A percentile compares a stretch with the other conserved stretches of the same genome.
Evolutionary conservation across 2,113 vertebrate genomes (phyloP).

Genomic region (Mus pahari): DNA sequence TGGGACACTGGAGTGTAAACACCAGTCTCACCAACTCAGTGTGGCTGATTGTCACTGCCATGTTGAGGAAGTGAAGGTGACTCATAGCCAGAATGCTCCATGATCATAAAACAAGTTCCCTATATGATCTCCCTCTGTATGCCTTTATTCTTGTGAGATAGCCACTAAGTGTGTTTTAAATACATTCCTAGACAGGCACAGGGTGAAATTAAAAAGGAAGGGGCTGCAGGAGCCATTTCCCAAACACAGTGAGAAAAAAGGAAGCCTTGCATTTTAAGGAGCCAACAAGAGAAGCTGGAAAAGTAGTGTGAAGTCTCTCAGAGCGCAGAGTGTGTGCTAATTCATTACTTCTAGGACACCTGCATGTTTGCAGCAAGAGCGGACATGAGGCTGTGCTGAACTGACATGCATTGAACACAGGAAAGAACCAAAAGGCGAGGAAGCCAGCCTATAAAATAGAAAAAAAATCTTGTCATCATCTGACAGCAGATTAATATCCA

Average conservation of each 20-base stretch:
- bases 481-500: background rate
- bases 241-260: background rate
- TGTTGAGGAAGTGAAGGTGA: background rate
- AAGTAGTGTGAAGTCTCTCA: background rate
- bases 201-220: background rate
- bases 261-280: background rate
- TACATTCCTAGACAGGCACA: background rate
- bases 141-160: background rate
- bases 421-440: background rate
- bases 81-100: background rate
- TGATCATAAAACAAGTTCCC: background rate
- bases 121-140: background rate
- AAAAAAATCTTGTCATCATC: background rate
- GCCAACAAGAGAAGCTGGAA: background rate
- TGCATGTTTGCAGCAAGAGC: background rate
- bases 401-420: background rate
- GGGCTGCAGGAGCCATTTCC: background rate
- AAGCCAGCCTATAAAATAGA: background rate
- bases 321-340: background rate
- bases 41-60: background rate
- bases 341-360: background rate
- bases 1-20: background rate
- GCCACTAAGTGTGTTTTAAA: background rate
- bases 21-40: background rate
- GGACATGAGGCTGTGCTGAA: background rate